Evolutionary conservation across 2,113 vertebrate genomes (phyloP).

Genomic region (Tapirus terrestris): DNA sequence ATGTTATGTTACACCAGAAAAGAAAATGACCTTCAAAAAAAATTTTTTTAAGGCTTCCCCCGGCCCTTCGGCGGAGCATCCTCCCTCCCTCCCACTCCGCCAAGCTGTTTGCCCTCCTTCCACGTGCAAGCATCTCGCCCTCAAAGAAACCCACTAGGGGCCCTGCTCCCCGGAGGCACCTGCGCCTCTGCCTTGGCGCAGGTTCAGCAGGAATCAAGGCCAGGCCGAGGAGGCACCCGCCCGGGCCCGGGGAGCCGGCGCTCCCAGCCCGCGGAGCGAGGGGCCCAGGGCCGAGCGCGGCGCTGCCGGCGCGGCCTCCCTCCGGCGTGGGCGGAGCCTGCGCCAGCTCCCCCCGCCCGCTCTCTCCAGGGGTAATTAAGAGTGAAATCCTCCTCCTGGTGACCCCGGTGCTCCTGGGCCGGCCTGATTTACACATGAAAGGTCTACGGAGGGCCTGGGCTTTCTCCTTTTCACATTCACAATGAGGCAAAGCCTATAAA

Average conservation of each 20-base stretch:
- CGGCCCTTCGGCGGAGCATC: neutral
- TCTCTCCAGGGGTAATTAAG: conserved; percentile 88
- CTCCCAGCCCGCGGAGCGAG: neutral
- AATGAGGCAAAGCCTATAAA: conserved; percentile 87
- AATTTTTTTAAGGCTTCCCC: neutral
- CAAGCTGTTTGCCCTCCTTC: neutral
- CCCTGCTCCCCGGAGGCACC: conserved; percentile 44
- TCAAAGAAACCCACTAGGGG: neutral
- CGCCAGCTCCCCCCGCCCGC: conserved; percentile 70
- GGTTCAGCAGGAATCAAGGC: conserved; percentile 27
- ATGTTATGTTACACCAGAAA: conserved; percentile 20
- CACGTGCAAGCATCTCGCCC: neutral
- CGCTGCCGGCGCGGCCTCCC: conserved; percentile 15
- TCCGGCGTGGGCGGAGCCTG: neutral
- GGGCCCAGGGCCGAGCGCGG: neutral
- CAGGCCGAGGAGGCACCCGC: neutral
- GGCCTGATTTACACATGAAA: conserved; percentile 91
- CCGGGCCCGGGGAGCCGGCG: neutral
- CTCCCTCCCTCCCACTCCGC: neutral
- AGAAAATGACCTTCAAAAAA: neutral
- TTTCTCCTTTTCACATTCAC: conserved; percentile 87
- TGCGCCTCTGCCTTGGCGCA: neutral
- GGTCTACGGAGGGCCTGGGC: conserved; percentile 82
- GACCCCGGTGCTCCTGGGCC: conserved; percentile 84
- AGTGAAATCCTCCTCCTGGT: conserved; percentile 87